Base-by-base conservation (phyloP, 2,888 invertebrate species). In the Synergus laeviventris region DNA sequence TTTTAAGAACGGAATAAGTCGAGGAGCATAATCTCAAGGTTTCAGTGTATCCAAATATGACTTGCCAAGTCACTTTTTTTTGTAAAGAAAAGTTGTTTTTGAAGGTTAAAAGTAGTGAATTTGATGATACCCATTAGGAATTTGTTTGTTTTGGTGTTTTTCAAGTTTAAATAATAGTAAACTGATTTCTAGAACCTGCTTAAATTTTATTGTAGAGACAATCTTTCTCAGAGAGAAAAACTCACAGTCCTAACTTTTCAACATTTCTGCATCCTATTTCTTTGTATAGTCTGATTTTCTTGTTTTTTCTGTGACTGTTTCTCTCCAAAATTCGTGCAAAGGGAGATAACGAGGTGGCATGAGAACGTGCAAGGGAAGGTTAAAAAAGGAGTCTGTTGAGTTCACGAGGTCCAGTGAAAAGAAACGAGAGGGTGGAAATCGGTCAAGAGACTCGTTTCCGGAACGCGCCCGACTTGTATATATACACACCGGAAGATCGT, bases 371-470 rank as follows among this genome's bases (percentile, higher is more conserved):
- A 64, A 21, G 1, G 11, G 18, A 62, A 62, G 62, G 42, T n/a
- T 12, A 31, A 36, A 49, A 49, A 24, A 16, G 16, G 24, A 70
- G 24, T 24, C n/a, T 16, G 16, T 12, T 31, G 24, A 70, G 18
- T 49, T 70, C 8, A 45, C 70, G 31, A 70, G 45, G 77, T 77
- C 42, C 59, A 76, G 75, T 79, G 77, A 77, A 78, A 78, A 81
- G 76, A 76, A 79, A 79, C 64, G 66, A 81, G 81, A 77, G 76
- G 74, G 56, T 70, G 76, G 74, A 81, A 78, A 81, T 81, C 81
- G 81, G 81, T 81, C 81, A 81, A 81, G 81, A 79, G 81, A 79
- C 79, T 76, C 74, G 73, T 78, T 80, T 78, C 77, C 75, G 66
- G 76, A 76, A 74, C 80, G 76, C 73, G 77, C 66, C 66, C 75